These are phyloP conservation scores for Tanypteryx hageni DNA, from an alignment of 2,888 invertebrate species.

Conservation along the genomic window DNA sequence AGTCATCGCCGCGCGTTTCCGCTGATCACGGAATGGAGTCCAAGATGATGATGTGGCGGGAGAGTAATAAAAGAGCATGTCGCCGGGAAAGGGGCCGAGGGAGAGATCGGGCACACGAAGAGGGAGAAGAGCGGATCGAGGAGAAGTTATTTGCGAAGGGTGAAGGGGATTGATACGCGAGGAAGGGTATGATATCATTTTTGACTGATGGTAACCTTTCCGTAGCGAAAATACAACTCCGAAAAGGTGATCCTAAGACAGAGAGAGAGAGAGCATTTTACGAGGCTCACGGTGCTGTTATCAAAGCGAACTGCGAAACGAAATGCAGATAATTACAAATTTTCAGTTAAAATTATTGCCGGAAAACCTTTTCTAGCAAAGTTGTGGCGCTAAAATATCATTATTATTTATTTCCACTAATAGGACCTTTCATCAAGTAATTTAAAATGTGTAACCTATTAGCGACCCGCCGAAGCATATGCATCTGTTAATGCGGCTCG, in stretches of 20 bases:
- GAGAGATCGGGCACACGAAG: not conserved
- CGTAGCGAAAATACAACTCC: not conserved
- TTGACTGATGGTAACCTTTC: not conserved
- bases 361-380: no score
- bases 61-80: slow-evolving; percentile 19
- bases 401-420: no score
- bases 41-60: slow-evolving; percentile 12
- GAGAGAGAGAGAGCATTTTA: no score
- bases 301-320: no score
- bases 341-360: no score
- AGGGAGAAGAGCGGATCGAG: not conserved
- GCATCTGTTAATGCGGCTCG: no score
- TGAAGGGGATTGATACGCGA: not conserved
- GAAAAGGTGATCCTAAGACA: not conserved
- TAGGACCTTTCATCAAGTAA: no score
- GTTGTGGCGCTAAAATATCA: no score
- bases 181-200: not conserved
- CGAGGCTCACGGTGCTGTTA: no score
- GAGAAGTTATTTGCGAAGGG: slow-evolving; percentile 13
- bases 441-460: no score
- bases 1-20: slow-evolving; percentile 24
- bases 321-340: no score
- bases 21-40: slow-evolving; percentile 24
- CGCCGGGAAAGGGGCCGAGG: not conserved
- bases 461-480: no score